Evolutionary conservation across 2,113 vertebrate species (phyloP), one percentile per base, ranked within the genome.

Genomic region (Cavia porcellus): DNA sequence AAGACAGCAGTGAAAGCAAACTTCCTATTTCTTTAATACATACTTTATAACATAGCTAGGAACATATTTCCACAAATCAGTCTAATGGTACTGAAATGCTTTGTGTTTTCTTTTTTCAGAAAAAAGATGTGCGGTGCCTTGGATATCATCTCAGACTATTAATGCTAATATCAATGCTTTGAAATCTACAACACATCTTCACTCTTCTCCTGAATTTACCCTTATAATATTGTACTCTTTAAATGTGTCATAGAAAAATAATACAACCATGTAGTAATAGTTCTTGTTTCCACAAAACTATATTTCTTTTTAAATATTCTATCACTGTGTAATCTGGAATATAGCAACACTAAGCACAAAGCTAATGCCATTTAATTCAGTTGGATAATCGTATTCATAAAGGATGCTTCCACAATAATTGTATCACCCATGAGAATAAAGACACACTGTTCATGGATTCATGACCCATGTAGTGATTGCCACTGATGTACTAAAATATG

Each of bases 61-160:
- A 86, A 91, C 83, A 75, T 74, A 80, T 74, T 86, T 93, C 64
- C 11, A 89, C 47, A 86, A 83, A 96, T 17, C 1, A 72, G 2
- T 42, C 13, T 72, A 92, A 64, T 42, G 20, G 0, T 82, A 81
- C 55, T 87, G 93, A 97, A 57, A 87, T 81, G 3, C 0, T 93
- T 13, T 87, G 22, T 82, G 25, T 95, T 97, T 12, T 86, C 17
- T 57, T 97, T 98, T 98, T 87, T 84, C 96, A 93, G 89, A 17
- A n/a, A 92, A 92, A 96, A 68, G 87, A 77, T 62, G 38, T 50
- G 35, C 19, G 2, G 35, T 77, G 11, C 28, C 47, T 77, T 55
- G 55, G 72, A 90, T 92, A 81, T 96, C 42, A 94, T 90, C 93
- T 96, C 64, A 94, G 74, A 59, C 70, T 89, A 35, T 94, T 15